Evolutionary conservation across 2,888 invertebrate species (phyloP), one percentile per base, ranked within the genome.

Genomic region (Biston betularia): DNA sequence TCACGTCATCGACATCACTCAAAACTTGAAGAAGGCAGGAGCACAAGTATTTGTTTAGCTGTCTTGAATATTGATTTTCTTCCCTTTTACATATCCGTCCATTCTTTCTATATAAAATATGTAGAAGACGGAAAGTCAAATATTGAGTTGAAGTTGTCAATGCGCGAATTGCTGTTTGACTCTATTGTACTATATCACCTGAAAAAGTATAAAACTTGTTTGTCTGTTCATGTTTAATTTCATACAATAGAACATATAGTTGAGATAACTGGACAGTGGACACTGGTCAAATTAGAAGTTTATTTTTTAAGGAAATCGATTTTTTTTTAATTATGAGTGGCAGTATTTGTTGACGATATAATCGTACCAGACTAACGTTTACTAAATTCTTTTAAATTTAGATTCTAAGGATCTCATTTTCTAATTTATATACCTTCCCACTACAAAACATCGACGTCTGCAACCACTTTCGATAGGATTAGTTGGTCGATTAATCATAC

Each of bases 1-100:
- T 61, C 70, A 59, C 65, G 68, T 64, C 72, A 69, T 69, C 63
- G 60, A 61, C 68, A 72, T 69, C 63, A 54, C 55, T 68, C 48
- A 55, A 63, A 65, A 63, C 68, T 59, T 65, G 57, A 57, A 58
- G 62, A 63, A 55, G 63, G 54, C 59, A 38, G 54, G 54, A 57
- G 61, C 54, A 44, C 6, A 24, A 63, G 67, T 67, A 63, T 63
- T 63, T 67, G 48, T 46, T 55, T 50, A 46, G 55, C 55, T 54
- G 61, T 52, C 57, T 42, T 50, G 59, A 15, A 12, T 68, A 68
- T 68, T 59, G 67, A 63, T 68, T 63, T 54, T 61, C 62, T 56
- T 58, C 54, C 44, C 54, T 58, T 63, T 48, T 68, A 35, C 38
- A 55, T 54, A 50, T 2, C 24, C 53, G 45, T 45, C 46, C 52